Base-by-base conservation (phyloP, 2,113 vertebrate genomes). In the Macroglossus sobrinus region DNA sequence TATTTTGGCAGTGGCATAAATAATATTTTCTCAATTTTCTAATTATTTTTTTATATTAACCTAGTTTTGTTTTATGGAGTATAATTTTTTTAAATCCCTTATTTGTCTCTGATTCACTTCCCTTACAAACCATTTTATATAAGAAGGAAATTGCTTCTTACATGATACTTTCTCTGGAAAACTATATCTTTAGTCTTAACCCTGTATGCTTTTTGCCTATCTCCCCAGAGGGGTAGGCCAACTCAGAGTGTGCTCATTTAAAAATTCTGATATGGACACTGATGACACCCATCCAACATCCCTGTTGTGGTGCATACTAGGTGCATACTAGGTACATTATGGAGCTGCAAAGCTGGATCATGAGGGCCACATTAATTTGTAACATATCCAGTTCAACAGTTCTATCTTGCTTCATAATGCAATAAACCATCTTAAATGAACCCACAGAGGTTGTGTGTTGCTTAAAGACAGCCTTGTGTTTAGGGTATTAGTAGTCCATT, bases 61-160 rank as follows among this genome's bases (percentile, higher is more conserved):
- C 24, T 66, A 2, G 4, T 82, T 30, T 59, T 81, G 7, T 76
- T 66, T 86, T 24, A 81, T 38, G 38, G 38, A 89, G 18, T 38
- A 59, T 69, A 84, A n/a, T 3, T 10, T 14, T n/a, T n/a, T 81
- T 19, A 26, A 82, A 74, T 66, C 8, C 26, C 7, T 30, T 76
- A 21, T 81, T 91, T 91, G 43, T 78, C 13, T 96, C 78, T 38
- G 47, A 40, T 30, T 26, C 2, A 59, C 38, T 92, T 81, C 33
- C 4, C 2, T 80, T 53, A 61, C 10, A 84, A 68, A 63, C 3
- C 5, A 79, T 47, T 47, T 47, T 11, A 47, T 47, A 47, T 47
- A 47, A 47, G 7, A 47, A 12, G 45, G 7, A 45, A 45, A 47
- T 55, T 55, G 43, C 19, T 12, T 45, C 21, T 89, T 43, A 35